phyloP scores from a whole-genome alignment of 2,797 vertebrate genomes.

The Trachurus trachurus region DNA sequence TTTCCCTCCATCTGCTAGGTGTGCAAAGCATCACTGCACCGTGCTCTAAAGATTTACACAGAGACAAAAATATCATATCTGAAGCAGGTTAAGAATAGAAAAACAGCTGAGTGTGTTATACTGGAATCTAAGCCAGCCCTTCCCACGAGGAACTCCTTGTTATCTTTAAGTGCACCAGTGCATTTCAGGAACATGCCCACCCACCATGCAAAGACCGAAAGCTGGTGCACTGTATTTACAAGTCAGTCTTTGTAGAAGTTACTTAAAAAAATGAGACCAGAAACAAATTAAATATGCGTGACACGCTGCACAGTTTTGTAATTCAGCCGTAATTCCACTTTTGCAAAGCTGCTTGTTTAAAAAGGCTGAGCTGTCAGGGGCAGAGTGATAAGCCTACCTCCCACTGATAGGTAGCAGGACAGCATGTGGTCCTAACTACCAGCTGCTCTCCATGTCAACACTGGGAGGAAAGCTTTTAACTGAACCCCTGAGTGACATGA shows the following conservation, averaged over 20 bases:
- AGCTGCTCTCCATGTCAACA: slow-evolving; percentile 75
- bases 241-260: slow-evolving; percentile 42
- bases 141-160: slow-evolving; percentile 66
- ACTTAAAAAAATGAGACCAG: slow-evolving; percentile 25
- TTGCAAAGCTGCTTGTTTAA: slow-evolving; percentile 25
- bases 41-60: slow-evolving; percentile 17
- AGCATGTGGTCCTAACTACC: slow-evolving; percentile 45
- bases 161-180: slow-evolving; percentile 72
- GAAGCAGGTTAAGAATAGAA: slow-evolving; percentile 58
- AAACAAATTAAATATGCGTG: slow-evolving; percentile 39
- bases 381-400: slow-evolving; percentile 49
- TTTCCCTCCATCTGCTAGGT: slow-evolving; percentile 8
- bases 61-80: slow-evolving; percentile 42
- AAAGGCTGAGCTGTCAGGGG: slow-evolving; percentile 26
- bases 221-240: slow-evolving; percentile 52
- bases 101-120: slow-evolving; percentile 43
- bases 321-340: slow-evolving; percentile 53
- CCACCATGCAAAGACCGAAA: slow-evolving; percentile 66
- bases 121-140: slow-evolving; percentile 50
- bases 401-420: slow-evolving; percentile 44
- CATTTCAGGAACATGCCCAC: slow-evolving; percentile 74
- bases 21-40: neutral
- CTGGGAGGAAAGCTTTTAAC: slow-evolving; percentile 57
- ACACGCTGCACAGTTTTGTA: slow-evolving; percentile 46
- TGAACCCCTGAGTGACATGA: slow-evolving; percentile 38